A percentile compares a stretch with the other conserved stretches of the same genome.
These are phyloP conservation scores for Drosophila atroscutellata DNA, from an alignment of 2,888 invertebrate species.

Conservation along the genomic window DNA sequence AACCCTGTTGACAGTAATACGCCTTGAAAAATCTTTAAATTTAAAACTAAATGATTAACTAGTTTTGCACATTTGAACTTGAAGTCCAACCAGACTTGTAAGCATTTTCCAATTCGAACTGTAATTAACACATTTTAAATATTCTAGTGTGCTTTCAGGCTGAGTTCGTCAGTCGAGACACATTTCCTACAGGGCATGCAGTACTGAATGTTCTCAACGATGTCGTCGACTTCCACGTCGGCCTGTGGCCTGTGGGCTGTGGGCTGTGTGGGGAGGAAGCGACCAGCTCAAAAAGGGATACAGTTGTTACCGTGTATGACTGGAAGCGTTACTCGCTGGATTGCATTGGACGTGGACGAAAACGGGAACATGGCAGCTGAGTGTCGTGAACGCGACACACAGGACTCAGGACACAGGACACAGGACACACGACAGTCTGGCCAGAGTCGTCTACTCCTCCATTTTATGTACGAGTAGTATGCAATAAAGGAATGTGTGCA, in stretches of 20 bases:
- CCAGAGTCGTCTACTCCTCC: slow-evolving; percentile 36
- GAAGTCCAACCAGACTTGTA: neutral
- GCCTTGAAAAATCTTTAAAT: slow-evolving; percentile 4
- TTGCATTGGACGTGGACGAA: slow-evolving; percentile 30
- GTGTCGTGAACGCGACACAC: slow-evolving; percentile 52
- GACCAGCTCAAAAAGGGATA: slow-evolving; percentile 70
- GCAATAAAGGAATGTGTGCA: slow-evolving; percentile 69
- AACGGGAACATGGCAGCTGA: slow-evolving; percentile 66
- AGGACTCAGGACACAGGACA: slow-evolving; percentile 39
- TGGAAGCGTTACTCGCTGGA: slow-evolving; percentile 49
- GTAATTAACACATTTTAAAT: slow-evolving; percentile 23
- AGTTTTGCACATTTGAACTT: neutral
- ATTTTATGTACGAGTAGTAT: slow-evolving; percentile 66
- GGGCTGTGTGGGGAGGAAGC: slow-evolving; percentile 6
- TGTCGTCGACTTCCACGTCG: slow-evolving; percentile 57
- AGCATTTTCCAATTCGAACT: neutral
- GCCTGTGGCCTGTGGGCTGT: slow-evolving; percentile 5
- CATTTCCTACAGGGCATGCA: slow-evolving; percentile 69
- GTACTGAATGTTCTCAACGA: slow-evolving; percentile 36
- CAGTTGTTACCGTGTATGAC: slow-evolving; percentile 72
- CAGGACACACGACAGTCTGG: slow-evolving; percentile 14
- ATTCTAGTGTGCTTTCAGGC: slow-evolving; percentile 67
- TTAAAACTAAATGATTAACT: slow-evolving; percentile 3
- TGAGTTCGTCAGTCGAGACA: slow-evolving; percentile 34
- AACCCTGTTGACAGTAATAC: slow-evolving; percentile 46